Conservation (phyloP, 2,797 vertebrate genomes). For the Oreortyx pictus region DNA sequence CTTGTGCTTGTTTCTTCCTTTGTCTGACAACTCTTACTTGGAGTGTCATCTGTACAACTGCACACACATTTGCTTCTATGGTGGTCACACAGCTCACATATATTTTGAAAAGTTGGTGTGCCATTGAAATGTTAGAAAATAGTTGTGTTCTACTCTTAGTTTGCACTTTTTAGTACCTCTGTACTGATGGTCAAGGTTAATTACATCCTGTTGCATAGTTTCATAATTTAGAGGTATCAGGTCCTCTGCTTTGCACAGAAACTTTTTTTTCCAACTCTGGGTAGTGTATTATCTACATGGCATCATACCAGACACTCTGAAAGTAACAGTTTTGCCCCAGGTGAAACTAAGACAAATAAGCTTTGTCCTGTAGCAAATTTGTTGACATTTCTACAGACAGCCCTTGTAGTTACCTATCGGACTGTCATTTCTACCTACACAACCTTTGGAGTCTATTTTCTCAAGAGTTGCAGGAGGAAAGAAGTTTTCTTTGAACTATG, state of each 20-base stretch:
- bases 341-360: too few species aligned
- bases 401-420: too few species aligned
- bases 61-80: fast-evolving
- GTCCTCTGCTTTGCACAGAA: not conserved
- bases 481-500: too few species aligned
- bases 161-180: not conserved
- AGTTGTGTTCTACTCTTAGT: not conserved
- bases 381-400: too few species aligned
- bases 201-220: not conserved
- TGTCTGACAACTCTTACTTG: not conserved
- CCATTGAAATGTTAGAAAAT: not conserved
- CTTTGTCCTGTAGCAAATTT: too few species aligned
- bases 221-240: not conserved
- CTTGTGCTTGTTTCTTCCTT: not conserved
- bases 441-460: too few species aligned
- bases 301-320: too few species aligned
- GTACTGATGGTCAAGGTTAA: not conserved
- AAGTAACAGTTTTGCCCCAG: too few species aligned
- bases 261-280: not conserved
- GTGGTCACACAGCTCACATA: not conserved
- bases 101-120: not conserved
- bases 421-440: too few species aligned
- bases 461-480: not conserved
- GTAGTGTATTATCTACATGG: not conserved
- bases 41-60: not conserved